Percentiles rank a stretch among this genome's conserved stretches.
These are phyloP conservation scores for Euclidia mi DNA, from an alignment of 2,888 invertebrate species.

Conservation along the genomic window DNA sequence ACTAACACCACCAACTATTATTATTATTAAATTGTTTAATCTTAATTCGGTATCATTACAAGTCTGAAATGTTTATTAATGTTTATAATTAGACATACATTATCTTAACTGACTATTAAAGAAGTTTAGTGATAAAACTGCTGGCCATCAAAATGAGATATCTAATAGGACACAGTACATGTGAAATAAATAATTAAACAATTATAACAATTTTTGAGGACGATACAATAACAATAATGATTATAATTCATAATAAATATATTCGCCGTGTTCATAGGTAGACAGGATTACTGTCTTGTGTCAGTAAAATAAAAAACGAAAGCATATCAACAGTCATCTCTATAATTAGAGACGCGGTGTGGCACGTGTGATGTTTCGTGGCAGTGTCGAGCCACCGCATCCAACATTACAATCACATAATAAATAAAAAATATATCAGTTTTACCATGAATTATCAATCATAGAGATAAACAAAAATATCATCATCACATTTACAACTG, in stretches of 20 bases:
- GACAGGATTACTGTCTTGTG: conserved; percentile 19
- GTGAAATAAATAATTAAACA: conserved; percentile 29
- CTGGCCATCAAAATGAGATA: conserved; percentile 74
- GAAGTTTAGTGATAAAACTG: conserved; percentile 67
- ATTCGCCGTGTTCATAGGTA: conserved; percentile 18
- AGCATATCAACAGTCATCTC: neutral
- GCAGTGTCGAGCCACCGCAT: neutral
- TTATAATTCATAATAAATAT: conserved; percentile 15
- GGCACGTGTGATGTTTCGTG: too few species aligned
- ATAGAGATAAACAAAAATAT: conserved; percentile 9
- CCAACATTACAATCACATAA: conserved; percentile 9
- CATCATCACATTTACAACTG: conserved; percentile 1
- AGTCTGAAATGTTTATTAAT: conserved; percentile 59
- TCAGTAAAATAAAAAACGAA: conserved; percentile 16
- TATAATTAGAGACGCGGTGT: too few species aligned
- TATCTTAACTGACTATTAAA: conserved; percentile 67
- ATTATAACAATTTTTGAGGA: conserved; percentile 32
- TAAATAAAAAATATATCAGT: neutral
- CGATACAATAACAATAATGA: conserved; percentile 25
- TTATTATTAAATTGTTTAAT: conserved; percentile 48
- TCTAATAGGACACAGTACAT: conserved; percentile 59
- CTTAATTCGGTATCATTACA: conserved; percentile 67
- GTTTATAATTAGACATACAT: conserved; percentile 56
- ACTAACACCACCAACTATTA: conserved; percentile 45
- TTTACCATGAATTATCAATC: conserved; percentile 4